These are phyloP conservation scores for Zaprionus taronus DNA, from an alignment of 1,140 invertebrate species.

Conservation along the genomic window DNA sequence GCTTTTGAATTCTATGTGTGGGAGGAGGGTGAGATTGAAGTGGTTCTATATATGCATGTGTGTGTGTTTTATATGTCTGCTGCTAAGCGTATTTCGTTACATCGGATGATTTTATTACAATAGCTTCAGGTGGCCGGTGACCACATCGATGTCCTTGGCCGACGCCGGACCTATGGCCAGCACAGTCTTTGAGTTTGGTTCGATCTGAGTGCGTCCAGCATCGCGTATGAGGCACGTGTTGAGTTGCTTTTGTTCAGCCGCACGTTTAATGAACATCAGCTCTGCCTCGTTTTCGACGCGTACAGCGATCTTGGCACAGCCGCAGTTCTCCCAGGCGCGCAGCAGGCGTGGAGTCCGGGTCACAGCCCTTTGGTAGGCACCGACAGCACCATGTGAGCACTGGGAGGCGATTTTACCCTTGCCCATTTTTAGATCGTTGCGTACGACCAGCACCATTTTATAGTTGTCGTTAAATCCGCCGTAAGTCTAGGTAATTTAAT, in stretches of 20 bases:
- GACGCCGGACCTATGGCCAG: slow-evolving; percentile 95
- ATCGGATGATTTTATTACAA: slow-evolving; percentile 85
- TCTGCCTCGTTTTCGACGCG: slow-evolving; percentile 89
- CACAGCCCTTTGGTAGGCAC: slow-evolving; percentile 90
- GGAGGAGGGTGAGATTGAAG: background rate
- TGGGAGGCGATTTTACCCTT: slow-evolving; percentile 97
- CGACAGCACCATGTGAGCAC: slow-evolving; percentile 95
- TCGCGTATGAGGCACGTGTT: slow-evolving; percentile 91
- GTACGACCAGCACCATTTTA: slow-evolving; percentile 94
- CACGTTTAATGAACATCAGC: slow-evolving; percentile 87
- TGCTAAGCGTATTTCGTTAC: slow-evolving; percentile 21
- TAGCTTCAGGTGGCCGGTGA: slow-evolving; percentile 95
- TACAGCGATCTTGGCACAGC: slow-evolving; percentile 93
- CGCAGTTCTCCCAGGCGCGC: slow-evolving; percentile 90
- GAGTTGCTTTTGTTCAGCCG: slow-evolving; percentile 89
- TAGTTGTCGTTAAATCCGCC: slow-evolving; percentile 85
- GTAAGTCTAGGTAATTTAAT: slow-evolving; percentile 41
- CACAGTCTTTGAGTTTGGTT: slow-evolving; percentile 93
- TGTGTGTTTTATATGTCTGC: background rate
- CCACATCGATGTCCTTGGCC: slow-evolving; percentile 89
- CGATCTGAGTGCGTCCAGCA: slow-evolving; percentile 96
- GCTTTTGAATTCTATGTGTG: slow-evolving; percentile 55
- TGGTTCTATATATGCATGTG: background rate
- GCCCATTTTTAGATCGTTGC: slow-evolving; percentile 96
- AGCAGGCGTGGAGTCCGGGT: slow-evolving; percentile 87